A percentile compares a stretch with the other conserved stretches of the same genome.
Evolutionary conservation across 1,140 invertebrate genomes (phyloP).

Genomic region (Lanistes nyassanus): DNA sequence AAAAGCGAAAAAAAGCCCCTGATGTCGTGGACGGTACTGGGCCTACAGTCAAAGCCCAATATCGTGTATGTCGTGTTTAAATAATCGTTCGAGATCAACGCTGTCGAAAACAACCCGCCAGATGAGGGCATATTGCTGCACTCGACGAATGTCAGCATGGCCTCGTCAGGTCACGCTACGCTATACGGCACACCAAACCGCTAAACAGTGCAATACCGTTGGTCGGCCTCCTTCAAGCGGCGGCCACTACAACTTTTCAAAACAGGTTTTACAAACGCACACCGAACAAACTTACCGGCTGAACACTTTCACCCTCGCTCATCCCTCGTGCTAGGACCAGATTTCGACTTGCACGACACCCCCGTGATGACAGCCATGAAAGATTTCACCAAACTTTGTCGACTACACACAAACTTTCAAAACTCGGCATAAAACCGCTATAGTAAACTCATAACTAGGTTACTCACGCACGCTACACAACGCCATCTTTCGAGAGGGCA

Average conservation of each 20-base stretch:
- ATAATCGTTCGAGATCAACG: no score
- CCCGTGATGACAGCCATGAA: background rate
- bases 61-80: no score
- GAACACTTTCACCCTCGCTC: slow-evolving; percentile 17
- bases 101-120: no score
- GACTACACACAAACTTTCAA: slow-evolving; percentile 4
- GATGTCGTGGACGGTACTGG: no score
- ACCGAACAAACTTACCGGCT: slow-evolving; percentile 23
- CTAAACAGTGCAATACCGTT: slow-evolving; percentile 10
- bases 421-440: slow-evolving; percentile 21
- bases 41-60: no score
- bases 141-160: slow-evolving; percentile 13
- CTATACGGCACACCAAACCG: slow-evolving; percentile 3
- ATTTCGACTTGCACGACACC: no score
- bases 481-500: slow-evolving; percentile 20
- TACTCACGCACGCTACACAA: slow-evolving; percentile 24
- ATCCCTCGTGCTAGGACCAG: slow-evolving; percentile 9
- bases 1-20: no score
- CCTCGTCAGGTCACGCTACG: slow-evolving; percentile 15
- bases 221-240: background rate
- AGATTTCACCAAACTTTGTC: slow-evolving; percentile 1
- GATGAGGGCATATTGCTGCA: no score
- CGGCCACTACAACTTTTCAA: slow-evolving; percentile 15
- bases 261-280: slow-evolving; percentile 24
- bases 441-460: slow-evolving; percentile 28